Base-by-base conservation (phyloP, 2,888 invertebrate species). In the Perdita meconis region DNA sequence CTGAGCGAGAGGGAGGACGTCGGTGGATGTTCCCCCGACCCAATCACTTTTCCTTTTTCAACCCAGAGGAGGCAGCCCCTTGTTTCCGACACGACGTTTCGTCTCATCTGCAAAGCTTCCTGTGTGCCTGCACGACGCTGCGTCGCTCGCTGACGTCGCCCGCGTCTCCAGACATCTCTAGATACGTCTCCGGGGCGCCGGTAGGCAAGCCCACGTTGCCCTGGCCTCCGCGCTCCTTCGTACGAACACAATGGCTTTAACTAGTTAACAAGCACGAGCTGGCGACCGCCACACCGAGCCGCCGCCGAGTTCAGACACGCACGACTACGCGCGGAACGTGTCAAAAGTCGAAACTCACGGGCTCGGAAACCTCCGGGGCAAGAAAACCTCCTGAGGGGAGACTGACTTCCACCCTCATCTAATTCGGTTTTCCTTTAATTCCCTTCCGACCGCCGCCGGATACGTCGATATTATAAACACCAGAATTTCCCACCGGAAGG, bases 51-150 rank as follows among this genome's bases (percentile, higher is more conserved):
- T 86, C 85, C 86, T 89, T 89, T 88, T 85, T 81, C 82, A 76
- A 78, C 82, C 86, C 66, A 30, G 77, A 67, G 73, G 30, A 53
- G 71, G 67, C n/a, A 44, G 67, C 67, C 87, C 84, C 89, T 90
- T 90, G 89, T 91, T 89, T 86, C 87, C 89, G 84, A 86, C 88
- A 86, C 88, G 89, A 86, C 88, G 89, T 90, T 89, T 90, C 89
- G 85, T 87, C 83, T 85, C 87, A 65, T 80, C 78, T 42, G 42
- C 77, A 40, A 70, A 50, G 56, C 24, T 55, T 69, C 57, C 65
- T 61, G 60, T 57, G 63, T n/a, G 36, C 63, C 66, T 61, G 56
- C 53, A 16, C 51, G 69, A 63, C 40, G 53, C 3, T 61, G 44
- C 6, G 53, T 5, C 65, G 44, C 6, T 65, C 70, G 69, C 56